A percentile compares a stretch with the other conserved stretches of the same genome.
Conservation (phyloP, 2,797 vertebrate species). For the Heterohyrax brucei region DNA sequence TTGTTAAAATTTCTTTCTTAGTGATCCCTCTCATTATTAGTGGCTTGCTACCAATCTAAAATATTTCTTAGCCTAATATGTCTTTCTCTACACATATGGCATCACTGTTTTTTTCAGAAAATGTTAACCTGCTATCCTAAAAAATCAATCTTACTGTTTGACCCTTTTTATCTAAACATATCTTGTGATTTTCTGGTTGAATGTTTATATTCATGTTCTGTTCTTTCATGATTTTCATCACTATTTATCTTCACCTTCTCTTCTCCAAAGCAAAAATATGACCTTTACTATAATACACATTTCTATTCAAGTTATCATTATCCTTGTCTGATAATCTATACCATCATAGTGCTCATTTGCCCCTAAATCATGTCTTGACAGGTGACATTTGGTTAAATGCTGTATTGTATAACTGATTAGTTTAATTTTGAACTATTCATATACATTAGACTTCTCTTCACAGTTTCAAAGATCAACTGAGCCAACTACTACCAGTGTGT, state of each 20-base stretch:
- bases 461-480: neutral
- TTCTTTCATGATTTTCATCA: neutral
- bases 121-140: neutral
- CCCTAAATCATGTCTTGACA: neutral
- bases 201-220: neutral
- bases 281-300: neutral
- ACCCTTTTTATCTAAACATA: neutral
- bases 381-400: neutral
- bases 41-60: neutral
- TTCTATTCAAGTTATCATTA: neutral
- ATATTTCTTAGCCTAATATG: neutral
- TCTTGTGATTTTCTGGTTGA: neutral
- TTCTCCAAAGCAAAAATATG: neutral
- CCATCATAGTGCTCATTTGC: neutral
- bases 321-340: neutral
- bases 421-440: neutral
- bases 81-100: neutral
- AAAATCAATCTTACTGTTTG: neutral
- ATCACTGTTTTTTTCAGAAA: slow-evolving; percentile 6
- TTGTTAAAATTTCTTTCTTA: slow-evolving; percentile 20
- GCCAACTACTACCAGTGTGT: neutral
- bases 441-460: neutral
- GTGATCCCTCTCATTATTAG: neutral
- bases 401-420: neutral
- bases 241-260: neutral